phyloP scores from a whole-genome alignment of 2,888 invertebrate genomes.

The Tortrix viridana region DNA sequence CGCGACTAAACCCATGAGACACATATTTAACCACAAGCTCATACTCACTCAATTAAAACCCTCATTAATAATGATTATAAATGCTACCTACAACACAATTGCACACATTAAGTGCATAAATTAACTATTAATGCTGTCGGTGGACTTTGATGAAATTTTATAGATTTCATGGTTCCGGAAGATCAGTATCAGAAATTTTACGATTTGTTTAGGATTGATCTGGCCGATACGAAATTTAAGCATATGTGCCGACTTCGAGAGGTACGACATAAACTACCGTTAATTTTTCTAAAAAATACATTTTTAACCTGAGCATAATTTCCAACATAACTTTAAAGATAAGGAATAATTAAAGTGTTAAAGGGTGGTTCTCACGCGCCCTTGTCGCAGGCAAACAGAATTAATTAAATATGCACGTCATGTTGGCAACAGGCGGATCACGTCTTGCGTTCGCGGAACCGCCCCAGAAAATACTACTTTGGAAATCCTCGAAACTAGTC shows the following conservation, averaged over 20 bases:
- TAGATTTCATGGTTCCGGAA: too few relatives aligned
- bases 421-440: constrained; percentile 19
- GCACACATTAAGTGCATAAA: constrained; percentile 13
- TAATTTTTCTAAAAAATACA: too few relatives aligned
- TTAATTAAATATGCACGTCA: constrained; percentile 36
- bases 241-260: too few relatives aligned
- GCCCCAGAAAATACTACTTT: constrained; percentile 10
- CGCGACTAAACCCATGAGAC: constrained; percentile 28
- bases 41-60: constrained; percentile 54
- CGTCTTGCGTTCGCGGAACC: constrained; percentile 14
- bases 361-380: constrained; percentile 17
- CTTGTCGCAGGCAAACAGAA: constrained; percentile 20
- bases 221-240: too few relatives aligned
- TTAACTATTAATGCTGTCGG: neutral
- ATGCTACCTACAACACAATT: constrained; percentile 37
- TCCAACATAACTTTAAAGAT: neutral
- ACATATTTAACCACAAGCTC: constrained; percentile 39
- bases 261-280: too few relatives aligned
- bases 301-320: constrained; percentile 2
- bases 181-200: too few relatives aligned
- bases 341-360: constrained; percentile 10
- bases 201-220: too few relatives aligned
- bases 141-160: too few relatives aligned
- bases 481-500: neutral
- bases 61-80: constrained; percentile 56